phyloP scores from a whole-genome alignment of 2,888 invertebrate genomes.

The Apodemia duryi region DNA sequence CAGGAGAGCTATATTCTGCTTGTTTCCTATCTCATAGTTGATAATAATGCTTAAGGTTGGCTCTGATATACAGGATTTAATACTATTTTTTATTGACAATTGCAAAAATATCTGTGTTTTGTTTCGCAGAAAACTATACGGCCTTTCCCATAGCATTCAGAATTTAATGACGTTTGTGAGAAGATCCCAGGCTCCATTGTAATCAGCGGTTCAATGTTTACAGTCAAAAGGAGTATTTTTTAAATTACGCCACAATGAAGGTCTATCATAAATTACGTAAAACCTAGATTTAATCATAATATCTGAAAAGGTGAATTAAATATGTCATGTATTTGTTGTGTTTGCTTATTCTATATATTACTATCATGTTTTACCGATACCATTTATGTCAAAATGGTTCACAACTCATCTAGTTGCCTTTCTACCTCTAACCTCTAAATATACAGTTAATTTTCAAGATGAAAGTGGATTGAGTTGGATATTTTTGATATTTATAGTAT shows the following conservation, averaged over 20 bases:
- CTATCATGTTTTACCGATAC: no score
- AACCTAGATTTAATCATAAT: neutral
- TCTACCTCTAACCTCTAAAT: no score
- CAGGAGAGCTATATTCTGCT: no score
- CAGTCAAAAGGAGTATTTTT: neutral
- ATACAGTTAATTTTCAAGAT: no score
- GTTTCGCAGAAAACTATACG: neutral
- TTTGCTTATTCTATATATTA: no score
- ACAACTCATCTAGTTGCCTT: no score
- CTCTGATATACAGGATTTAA: neutral
- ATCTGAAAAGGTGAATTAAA: neutral
- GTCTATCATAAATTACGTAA: neutral
- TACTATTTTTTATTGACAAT: neutral
- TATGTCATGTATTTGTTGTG: neutral
- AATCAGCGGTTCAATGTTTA: neutral
- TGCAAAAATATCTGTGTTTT: neutral
- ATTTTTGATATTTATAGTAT: no score
- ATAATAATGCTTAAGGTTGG: no score
- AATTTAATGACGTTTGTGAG: constrained; percentile 1
- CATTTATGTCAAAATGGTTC: no score
- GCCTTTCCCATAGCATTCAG: constrained; percentile 1
- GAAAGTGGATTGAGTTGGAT: no score
- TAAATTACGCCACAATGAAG: neutral
- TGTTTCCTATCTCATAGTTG: no score
- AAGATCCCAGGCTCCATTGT: constrained; percentile 2